Base-by-base conservation (phyloP, 2,113 vertebrate species). In the Anseranas semipalmata region DNA sequence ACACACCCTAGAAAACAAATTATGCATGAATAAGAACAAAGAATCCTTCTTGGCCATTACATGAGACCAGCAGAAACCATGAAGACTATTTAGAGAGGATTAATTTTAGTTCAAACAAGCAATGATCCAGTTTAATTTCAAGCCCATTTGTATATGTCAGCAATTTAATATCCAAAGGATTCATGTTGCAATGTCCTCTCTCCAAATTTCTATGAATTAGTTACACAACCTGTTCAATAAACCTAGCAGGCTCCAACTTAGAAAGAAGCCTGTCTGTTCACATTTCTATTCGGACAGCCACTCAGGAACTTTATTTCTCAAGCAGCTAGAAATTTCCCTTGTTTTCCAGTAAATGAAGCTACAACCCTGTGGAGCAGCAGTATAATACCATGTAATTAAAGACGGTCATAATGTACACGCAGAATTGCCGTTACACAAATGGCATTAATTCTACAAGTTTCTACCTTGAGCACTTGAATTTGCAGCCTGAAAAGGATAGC, bases 1-100 rank as follows among this genome's bases (percentile, higher is more conserved):
- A 45, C 15, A 46, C 7, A 45, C 11, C 39, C 76, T 39, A 58
- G 66, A 89, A 91, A 94, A 87, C 12, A 45, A 88, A 77, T 72
- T 19, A 92, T n/a, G 27, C 43, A 72, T 78, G 71, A 75, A 59
- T 41, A 81, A 71, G 48, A 67, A 85, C 77, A 82, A 92, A 91
- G 66, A 45, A 58, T 20, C n/a, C 43, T 75, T 75, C 43, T 43
- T 50, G 3, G 53, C 63, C 73, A 75, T 45, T 91, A 46, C 18
- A 53, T 12, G 28, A 96, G 70, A 75, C 33, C 35, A 74, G 46
- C 35, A 91, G 75, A 96, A 92, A 82, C 5, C 45, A 70, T 65
- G 56, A 60, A 82, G 70, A 92, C 88, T 88, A 93, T 72, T 93
- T 72, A 63, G 33, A 81, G 62, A 70, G 32, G 79, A 93, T 91